These are phyloP conservation scores for Spisula subtruncata DNA, from an alignment of 2,888 invertebrate species.

Conservation along the genomic window DNA sequence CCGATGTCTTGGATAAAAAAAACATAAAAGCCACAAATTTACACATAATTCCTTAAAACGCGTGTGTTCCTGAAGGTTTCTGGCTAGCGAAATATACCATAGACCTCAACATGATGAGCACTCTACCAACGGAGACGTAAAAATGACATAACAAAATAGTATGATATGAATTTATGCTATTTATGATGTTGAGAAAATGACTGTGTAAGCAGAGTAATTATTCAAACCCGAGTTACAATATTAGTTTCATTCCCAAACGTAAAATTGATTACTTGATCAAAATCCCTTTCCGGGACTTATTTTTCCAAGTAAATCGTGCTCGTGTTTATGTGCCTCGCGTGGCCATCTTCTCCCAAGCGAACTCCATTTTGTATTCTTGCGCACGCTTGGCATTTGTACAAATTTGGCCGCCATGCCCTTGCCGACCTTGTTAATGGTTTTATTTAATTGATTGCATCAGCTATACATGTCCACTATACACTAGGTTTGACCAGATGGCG, in stretches of 20 bases:
- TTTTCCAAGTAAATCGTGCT: slow-evolving; percentile 37
- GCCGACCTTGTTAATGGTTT: slow-evolving; percentile 14
- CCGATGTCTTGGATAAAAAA: neutral
- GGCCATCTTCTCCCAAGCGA: slow-evolving; percentile 32
- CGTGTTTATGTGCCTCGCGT: slow-evolving; percentile 32
- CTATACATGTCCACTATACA: slow-evolving; percentile 42
- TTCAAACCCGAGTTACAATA: slow-evolving; percentile 65
- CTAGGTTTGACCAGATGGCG: slow-evolving; percentile 59
- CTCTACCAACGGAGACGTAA: slow-evolving; percentile 20
- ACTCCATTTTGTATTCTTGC: slow-evolving; percentile 54
- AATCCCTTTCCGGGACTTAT: slow-evolving; percentile 57
- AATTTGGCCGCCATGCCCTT: slow-evolving; percentile 25
- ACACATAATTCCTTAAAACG: slow-evolving; percentile 4
- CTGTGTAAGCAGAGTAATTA: slow-evolving; percentile 69
- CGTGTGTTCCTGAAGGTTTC: neutral
- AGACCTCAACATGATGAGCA: neutral
- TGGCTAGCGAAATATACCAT: neutral
- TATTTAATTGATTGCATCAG: slow-evolving; percentile 50
- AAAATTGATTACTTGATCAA: slow-evolving; percentile 65
- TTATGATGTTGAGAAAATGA: slow-evolving; percentile 64
- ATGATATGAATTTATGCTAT: slow-evolving; percentile 45
- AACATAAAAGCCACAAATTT: neutral
- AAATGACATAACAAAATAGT: slow-evolving; percentile 41
- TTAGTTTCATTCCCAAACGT: slow-evolving; percentile 70
- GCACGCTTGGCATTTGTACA: slow-evolving; percentile 37